Percentiles rank a stretch among this genome's conserved stretches.
phyloP scores from a whole-genome alignment of 2,113 vertebrate species.

The Benitochromis conjunctus region DNA sequence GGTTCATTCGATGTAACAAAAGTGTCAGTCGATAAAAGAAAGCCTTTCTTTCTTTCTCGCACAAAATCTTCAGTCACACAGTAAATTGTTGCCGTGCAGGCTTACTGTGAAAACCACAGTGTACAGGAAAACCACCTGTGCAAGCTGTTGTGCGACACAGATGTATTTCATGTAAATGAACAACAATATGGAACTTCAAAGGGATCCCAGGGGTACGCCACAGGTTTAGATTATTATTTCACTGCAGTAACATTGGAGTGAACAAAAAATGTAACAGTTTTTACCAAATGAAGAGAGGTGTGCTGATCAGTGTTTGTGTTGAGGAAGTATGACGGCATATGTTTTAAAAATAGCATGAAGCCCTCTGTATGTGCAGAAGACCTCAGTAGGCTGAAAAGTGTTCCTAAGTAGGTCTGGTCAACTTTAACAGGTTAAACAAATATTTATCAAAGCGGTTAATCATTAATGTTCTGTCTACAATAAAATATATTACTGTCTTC shows the following conservation, averaged over 20 bases:
- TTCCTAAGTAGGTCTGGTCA: not conserved
- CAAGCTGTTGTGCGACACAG: rapidly evolving
- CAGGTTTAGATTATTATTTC: not conserved
- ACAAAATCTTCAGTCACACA: not conserved
- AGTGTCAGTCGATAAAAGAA: not conserved
- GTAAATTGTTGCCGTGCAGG: not conserved
- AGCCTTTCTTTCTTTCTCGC: not conserved
- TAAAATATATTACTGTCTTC: not conserved
- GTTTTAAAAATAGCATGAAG: not conserved
- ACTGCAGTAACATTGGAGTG: not conserved
- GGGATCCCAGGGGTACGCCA: not conserved
- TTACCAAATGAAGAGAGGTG: not conserved
- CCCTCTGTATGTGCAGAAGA: not conserved
- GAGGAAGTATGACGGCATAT: not conserved
- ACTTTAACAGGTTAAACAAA: no score
- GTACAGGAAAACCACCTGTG: not conserved
- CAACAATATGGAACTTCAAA: not conserved
- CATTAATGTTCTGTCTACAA: no score
- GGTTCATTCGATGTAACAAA: not conserved
- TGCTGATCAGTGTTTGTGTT: not conserved
- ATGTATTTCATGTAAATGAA: not conserved
- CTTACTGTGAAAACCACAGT: not conserved
- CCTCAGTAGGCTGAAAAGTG: not conserved
- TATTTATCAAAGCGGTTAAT: not conserved
- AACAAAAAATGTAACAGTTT: not conserved